phyloP scores from a whole-genome alignment of 2,113 vertebrate species.

The Hyaena hyaena region DNA sequence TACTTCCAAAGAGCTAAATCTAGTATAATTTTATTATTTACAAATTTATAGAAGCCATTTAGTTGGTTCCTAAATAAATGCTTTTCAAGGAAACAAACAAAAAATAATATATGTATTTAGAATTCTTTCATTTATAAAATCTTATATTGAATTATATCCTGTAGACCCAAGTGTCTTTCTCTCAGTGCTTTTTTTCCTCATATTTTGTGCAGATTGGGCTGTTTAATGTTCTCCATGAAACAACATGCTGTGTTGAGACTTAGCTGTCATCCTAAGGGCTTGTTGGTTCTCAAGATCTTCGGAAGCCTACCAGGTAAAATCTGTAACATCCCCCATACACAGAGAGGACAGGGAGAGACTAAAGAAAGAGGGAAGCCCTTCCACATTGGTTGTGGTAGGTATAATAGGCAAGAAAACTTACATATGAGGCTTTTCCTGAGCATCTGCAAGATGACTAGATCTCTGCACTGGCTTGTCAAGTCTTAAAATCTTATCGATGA shows the following conservation, averaged over 20 bases:
- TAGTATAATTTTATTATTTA: not conserved
- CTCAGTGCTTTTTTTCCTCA: not conserved
- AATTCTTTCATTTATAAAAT: not conserved
- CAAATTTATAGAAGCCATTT: not conserved
- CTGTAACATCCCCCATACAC: not conserved
- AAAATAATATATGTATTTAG: not conserved
- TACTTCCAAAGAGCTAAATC: not conserved
- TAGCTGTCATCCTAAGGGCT: not conserved
- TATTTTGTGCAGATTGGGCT: not conserved
- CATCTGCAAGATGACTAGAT: not conserved
- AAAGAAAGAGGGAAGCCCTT: not conserved
- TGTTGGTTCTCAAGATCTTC: not conserved
- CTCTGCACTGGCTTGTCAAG: not conserved
- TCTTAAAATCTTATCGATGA: not conserved
- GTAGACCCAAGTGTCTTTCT: not conserved
- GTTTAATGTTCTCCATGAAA: not conserved
- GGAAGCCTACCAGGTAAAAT: not conserved
- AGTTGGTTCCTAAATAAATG: not conserved
- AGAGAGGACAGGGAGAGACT: not conserved
- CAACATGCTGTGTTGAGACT: not conserved
- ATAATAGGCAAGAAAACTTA: not conserved
- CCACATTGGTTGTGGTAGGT: not conserved
- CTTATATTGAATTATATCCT: not conserved
- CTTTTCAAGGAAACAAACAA: constrained; percentile 12
- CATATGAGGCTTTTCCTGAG: not conserved